Base-by-base conservation (phyloP, 2,797 vertebrate species). In the Pampus argenteus region DNA sequence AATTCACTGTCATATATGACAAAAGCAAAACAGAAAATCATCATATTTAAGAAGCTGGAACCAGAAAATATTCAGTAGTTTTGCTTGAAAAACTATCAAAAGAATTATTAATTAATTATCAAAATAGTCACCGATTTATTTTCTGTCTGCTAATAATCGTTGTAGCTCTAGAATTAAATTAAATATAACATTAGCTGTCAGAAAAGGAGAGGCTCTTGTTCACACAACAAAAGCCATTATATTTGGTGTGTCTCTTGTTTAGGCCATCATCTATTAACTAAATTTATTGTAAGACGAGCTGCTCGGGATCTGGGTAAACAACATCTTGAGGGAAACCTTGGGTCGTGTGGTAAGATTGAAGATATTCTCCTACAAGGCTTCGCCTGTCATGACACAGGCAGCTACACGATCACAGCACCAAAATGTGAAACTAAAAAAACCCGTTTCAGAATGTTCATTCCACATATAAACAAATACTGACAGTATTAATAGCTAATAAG, bases 351-450 rank as follows among this genome's bases (percentile, higher is more conserved):
- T 47, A 45, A n/a, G 17, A 20, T 47, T 31, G 14, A 9, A 47
- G 44, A 26, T 17, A 5, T 20, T 49, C 36, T 48, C 4, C 22
- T 44, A 22, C 42, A 62, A 58, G 59, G 25, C 42, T 44, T 62
- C n/a, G 58, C 51, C 57, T 70, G 68, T 31, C 38, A 47, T 20
- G 14, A 36, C 59, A 48, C 31, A 52, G 13, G 5, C 25, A 15
- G 15, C 10, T 23, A 40, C 28, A 42, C 34, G 31, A 57, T 42
- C 22, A 34, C 42, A 67, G 50, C 18, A 28, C 28, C n/a, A n/a
- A n/a, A n/a, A n/a, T n/a, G 0, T 44, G 6, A 44, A 44, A 44
- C 17, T 18, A 2, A n/a, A 44, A 44, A 44, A 44, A 6, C 6
- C 13, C 17, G 13, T 14, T 38, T 38, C 4, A 40, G 6, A 40